Evolutionary conservation across 2,797 vertebrate species (phyloP).

Genomic region (Brotula barbata): DNA sequence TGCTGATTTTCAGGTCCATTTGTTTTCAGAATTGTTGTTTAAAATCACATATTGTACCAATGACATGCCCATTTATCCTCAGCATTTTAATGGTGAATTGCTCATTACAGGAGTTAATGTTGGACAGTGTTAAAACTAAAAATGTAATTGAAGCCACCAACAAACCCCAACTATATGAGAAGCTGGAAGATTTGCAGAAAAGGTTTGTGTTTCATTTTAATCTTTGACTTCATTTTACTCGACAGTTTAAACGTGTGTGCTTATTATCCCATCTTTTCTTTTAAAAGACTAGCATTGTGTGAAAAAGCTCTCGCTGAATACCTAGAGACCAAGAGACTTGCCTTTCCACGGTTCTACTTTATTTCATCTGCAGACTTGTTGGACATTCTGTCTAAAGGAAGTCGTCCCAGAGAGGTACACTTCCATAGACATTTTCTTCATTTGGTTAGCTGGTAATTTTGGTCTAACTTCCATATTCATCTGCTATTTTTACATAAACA

Average conservation of each 20-base stretch:
- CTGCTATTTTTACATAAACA: neutral
- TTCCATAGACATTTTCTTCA: neutral
- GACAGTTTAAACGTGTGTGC: neutral
- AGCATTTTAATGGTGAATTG: constrained; percentile 5
- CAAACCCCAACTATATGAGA: constrained; percentile 76
- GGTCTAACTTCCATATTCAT: too few relatives aligned
- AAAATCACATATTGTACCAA: neutral
- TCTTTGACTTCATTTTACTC: neutral
- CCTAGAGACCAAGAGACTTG: constrained; percentile 78
- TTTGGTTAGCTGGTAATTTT: neutral
- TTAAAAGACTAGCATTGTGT: constrained; percentile 74
- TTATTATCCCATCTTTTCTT: constrained; percentile 1
- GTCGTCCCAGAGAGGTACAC: constrained; percentile 79
- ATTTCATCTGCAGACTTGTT: constrained; percentile 84
- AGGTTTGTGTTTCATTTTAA: constrained; percentile 69
- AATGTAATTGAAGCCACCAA: constrained; percentile 83
- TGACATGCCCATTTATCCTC: neutral
- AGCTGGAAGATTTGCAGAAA: constrained; percentile 80
- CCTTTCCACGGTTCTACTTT: constrained; percentile 83
- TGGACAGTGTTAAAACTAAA: constrained; percentile 77
- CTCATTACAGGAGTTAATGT: constrained; percentile 78
- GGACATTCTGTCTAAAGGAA: constrained; percentile 85
- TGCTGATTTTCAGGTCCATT: constrained; percentile 81
- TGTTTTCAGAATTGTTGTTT: neutral
- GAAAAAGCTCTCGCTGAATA: constrained; percentile 82